Percentiles rank a stretch among this genome's conserved stretches.
These are phyloP conservation scores for Ovibos moschatus DNA, from an alignment of 2,113 vertebrate species.

Conservation along the genomic window DNA sequence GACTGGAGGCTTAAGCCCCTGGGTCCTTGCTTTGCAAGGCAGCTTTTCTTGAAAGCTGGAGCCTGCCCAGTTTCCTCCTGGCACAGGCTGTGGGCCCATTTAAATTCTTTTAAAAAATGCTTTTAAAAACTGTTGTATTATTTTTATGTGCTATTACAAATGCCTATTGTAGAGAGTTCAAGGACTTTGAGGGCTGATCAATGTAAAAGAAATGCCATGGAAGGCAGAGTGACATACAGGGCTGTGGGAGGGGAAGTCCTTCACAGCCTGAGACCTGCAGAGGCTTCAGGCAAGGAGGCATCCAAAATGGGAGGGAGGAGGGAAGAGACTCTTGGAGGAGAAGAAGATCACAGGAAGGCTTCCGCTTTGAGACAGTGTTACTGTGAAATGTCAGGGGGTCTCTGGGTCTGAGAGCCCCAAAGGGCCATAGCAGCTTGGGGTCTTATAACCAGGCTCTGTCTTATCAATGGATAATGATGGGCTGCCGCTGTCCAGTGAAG, in stretches of 20 bases:
- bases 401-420: neutral
- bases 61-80: neutral
- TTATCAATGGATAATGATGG: neutral
- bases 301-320: neutral
- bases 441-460: neutral
- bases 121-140: neutral
- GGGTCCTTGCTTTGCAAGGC: neutral
- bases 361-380: neutral
- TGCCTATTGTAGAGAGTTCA: neutral
- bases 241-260: too few species aligned
- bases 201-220: neutral
- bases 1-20: neutral
- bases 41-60: neutral
- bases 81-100: neutral
- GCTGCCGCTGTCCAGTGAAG: neutral
- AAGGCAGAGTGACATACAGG: neutral
- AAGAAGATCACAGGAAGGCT: neutral
- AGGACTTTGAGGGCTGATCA: neutral
- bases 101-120: neutral
- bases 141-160: slow-evolving; percentile 8
- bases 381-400: neutral
- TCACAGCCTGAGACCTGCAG: neutral
- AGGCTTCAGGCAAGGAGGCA: neutral
- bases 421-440: neutral
- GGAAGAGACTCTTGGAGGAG: neutral